Conservation (phyloP, 2,888 invertebrate genomes). For the Phanerotoma sp. region DNA sequence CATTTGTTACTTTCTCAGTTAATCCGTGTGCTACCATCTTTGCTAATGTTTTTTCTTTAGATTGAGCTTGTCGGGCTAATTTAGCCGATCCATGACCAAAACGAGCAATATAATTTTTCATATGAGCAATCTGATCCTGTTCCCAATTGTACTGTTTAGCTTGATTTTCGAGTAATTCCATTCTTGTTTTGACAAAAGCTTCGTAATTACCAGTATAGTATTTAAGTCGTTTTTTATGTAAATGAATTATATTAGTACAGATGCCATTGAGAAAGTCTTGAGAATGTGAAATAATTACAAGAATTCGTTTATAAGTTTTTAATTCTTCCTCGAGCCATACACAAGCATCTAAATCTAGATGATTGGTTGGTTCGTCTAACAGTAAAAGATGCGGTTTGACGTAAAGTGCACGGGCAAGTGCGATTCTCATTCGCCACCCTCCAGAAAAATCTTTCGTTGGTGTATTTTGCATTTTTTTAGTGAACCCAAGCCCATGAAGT, state of each 20-base stretch:
- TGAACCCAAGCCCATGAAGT: constrained; percentile 95
- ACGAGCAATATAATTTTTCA: constrained; percentile 99
- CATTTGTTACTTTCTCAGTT: constrained; percentile 90
- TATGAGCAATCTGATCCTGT: constrained; percentile 98
- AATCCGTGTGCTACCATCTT: constrained; percentile 99
- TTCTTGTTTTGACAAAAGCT: constrained; percentile 87
- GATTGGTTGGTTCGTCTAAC: constrained; percentile 98
- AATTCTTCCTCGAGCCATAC: constrained; percentile 99
- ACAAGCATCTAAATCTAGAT: constrained; percentile 97
- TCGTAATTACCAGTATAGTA: constrained; percentile 98
- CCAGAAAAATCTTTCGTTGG: constrained; percentile 87
- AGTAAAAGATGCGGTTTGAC: constrained; percentile 96
- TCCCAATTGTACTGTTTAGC: constrained; percentile 99
- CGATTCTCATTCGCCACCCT: constrained; percentile 99
- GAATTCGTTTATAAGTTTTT: constrained; percentile 92
- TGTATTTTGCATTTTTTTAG: constrained; percentile 79
- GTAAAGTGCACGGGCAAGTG: constrained; percentile 92
- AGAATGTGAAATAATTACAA: constrained; percentile 98
- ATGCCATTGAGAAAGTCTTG: constrained; percentile 99
- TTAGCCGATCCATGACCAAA: constrained; percentile 99
- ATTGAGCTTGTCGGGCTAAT: constrained; percentile 97
- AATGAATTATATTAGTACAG: constrained; percentile 94
- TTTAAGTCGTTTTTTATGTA: constrained; percentile 89
- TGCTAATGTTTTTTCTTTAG: constrained; percentile 98
- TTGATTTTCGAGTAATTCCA: constrained; percentile 96